phyloP scores from a whole-genome alignment of 37 sponge, comb jelly and placozoan species.

The Diacarnus erythraeanus region DNA sequence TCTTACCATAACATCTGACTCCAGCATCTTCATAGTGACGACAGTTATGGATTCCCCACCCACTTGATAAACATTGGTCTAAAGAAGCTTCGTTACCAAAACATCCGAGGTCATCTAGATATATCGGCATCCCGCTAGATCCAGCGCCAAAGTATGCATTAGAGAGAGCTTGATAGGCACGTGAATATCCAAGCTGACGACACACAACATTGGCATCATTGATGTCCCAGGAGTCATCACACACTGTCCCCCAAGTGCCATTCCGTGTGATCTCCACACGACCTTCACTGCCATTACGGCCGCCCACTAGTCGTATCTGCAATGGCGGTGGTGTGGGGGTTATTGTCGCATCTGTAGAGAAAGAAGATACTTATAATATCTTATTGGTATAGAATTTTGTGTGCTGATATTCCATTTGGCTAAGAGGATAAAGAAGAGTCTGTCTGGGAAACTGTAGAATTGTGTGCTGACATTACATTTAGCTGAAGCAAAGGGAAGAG shows the following conservation, averaged over 20 bases:
- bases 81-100: slow-evolving; percentile 43
- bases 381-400: no score
- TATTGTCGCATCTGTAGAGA: no score
- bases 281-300: slow-evolving; percentile 18
- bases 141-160: slow-evolving; percentile 31
- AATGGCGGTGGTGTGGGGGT: no score
- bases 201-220: slow-evolving; percentile 57
- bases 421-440: no score
- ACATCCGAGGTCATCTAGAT: slow-evolving; percentile 54
- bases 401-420: no score
- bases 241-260: slow-evolving; percentile 58
- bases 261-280: slow-evolving; percentile 39
- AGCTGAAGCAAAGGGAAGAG: no score
- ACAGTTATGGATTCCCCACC: slow-evolving; percentile 46
- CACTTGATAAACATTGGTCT: slow-evolving; percentile 4
- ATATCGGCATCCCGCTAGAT: slow-evolving; percentile 9
- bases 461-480: no score
- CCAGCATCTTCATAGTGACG: slow-evolving; percentile 53
- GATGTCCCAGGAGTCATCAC: slow-evolving; percentile 60
- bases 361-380: no score
- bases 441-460: no score
- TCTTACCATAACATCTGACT: slow-evolving; percentile 46
- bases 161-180: slow-evolving; percentile 27
- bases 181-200: slow-evolving; percentile 47
- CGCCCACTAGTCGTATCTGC: slow-evolving; percentile 37